Evolutionary conservation across 1,140 invertebrate genomes (phyloP).

Genomic region (Brachionus sp.): DNA sequence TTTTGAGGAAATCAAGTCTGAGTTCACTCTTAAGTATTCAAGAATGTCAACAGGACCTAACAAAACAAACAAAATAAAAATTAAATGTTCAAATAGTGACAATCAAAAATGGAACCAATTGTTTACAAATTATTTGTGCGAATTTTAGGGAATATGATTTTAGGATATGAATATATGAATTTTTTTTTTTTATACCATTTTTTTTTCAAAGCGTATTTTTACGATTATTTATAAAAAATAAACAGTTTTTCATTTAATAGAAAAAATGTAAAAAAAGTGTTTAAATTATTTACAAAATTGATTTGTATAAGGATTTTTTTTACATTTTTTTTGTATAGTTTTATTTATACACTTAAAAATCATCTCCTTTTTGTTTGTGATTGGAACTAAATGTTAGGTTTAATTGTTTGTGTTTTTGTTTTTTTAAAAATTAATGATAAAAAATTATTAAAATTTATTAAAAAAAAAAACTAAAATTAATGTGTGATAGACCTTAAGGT

Average conservation of each 20-base stretch:
- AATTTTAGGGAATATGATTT: not conserved
- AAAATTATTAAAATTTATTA: not conserved
- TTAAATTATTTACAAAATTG: not conserved
- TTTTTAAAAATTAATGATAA: not conserved
- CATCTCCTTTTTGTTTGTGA: constrained; percentile 22
- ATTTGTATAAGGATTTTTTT: not conserved
- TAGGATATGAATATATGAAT: not conserved
- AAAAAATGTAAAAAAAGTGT: constrained; percentile 15
- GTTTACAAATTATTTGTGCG: constrained; percentile 16
- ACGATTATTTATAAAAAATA: constrained; percentile 27
- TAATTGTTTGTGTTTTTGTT: not conserved
- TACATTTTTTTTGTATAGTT: constrained; percentile 37
- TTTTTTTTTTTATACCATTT: constrained; percentile 17
- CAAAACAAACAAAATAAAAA: not conserved
- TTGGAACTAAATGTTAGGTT: not conserved
- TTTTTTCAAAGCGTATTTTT: constrained; percentile 11
- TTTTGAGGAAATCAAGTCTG: not conserved
- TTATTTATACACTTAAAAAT: constrained; percentile 23
- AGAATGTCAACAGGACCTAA: not conserved
- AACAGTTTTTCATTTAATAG: not conserved
- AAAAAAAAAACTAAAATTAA: not conserved
- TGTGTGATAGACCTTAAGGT: not conserved
- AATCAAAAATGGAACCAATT: constrained; percentile 16
- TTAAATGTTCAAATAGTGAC: not conserved
- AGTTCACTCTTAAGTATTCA: not conserved